phyloP scores from a whole-genome alignment of 2,113 vertebrate species.

The Peromyscus leucopus region DNA sequence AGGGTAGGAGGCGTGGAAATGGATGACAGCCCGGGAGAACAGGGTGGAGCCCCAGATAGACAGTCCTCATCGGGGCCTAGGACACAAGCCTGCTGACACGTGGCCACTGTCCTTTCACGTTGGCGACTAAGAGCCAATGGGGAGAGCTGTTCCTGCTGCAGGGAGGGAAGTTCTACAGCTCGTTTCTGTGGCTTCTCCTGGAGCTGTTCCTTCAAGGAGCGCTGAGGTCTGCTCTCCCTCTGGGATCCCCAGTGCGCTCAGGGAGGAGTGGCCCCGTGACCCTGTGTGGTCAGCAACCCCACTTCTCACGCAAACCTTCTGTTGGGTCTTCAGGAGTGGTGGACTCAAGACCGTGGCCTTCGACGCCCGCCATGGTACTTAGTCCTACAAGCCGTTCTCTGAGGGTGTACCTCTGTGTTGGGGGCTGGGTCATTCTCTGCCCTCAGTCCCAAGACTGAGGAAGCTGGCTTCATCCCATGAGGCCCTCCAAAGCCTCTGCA shows the following conservation, averaged over 20 bases:
- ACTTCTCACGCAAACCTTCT: not conserved
- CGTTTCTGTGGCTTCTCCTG: accelerated
- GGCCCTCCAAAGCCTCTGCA: not conserved
- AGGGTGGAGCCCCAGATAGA: not conserved
- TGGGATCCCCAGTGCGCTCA: accelerated
- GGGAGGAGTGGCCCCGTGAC: not conserved
- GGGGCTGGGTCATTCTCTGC: not conserved
- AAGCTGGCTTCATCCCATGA: accelerated
- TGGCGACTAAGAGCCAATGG: not conserved
- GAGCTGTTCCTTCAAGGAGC: not conserved
- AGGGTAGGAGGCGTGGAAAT: not conserved
- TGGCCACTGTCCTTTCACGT: not conserved
- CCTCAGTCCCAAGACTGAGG: too few relatives aligned
- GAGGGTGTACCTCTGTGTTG: accelerated
- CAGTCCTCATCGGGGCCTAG: not conserved
- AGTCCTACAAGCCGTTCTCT: not conserved
- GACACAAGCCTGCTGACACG: not conserved
- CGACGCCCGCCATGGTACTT: accelerated
- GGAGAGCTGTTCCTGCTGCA: not conserved
- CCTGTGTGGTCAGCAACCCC: not conserved
- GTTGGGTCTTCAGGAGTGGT: not conserved
- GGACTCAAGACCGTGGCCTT: not conserved
- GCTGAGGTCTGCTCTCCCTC: not conserved
- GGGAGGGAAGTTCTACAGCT: too few relatives aligned
- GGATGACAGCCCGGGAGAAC: not conserved